Base-by-base conservation (phyloP, 2,797 vertebrate genomes). In the Naso thynnoides region DNA sequence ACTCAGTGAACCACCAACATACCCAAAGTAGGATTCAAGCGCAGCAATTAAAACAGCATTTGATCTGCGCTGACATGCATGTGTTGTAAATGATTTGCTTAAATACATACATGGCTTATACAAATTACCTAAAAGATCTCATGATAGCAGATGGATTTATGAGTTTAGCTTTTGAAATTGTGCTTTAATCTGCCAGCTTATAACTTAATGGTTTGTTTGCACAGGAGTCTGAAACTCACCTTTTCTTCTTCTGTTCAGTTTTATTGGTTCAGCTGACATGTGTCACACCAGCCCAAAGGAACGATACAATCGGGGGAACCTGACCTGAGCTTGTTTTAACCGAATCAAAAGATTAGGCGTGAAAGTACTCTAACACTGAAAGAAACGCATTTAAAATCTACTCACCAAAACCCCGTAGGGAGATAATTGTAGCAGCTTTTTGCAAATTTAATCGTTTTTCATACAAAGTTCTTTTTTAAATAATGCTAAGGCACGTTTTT, bases 391-490 rank as follows among this genome's bases (percentile, higher is more conserved):
- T 54, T 21, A 26, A 14, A 48, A 27, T 62, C 56, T 21, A 42
- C 67, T 67, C 44, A 59, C 42, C 44, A 64, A 68, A 85, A 73
- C 38, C 23, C 61, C 57, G 50, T 68, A 48, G 10, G 27, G 21
- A 61, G 29, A 71, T 59, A 58, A 81, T 67, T 48, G 54, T 89
- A 81, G 80, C 79, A 79, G 58, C 26, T 73, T 85, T 83, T 84
- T 61, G 57, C 31, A 68, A 75, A 70, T 49, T 23, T 7, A n/a
- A 15, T 21, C 9, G 3, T 55, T 65, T 74, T 81, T 69, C 55
- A 19, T 38, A 16, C 56, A 31, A 31, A 38, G 5, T 66, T 70
- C 33, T 82, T 82, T 66, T 54, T 33, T 44, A 72, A 57, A 67
- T 50, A 77, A 71, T 71, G 57, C 42, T 5, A 47, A 60, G 13